Evolutionary conservation across 2,797 vertebrate genomes (phyloP).

Genomic region (Melanotaenia maccullochi): DNA sequence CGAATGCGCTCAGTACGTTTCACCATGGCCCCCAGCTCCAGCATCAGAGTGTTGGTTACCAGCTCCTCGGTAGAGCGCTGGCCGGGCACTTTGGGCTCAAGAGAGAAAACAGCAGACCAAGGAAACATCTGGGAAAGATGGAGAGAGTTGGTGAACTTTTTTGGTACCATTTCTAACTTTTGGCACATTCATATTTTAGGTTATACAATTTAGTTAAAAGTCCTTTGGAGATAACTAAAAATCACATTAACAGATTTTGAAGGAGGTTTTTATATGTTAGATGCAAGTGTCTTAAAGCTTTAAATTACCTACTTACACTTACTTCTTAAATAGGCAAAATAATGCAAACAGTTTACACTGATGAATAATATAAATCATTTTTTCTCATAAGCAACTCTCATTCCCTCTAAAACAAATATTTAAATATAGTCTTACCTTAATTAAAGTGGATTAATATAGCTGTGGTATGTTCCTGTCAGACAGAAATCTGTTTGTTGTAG

Average conservation of each 20-base stretch:
- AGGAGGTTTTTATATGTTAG: background rate
- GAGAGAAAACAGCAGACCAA: constrained; percentile 83
- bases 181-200: rapidly evolving
- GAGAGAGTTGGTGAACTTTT: background rate
- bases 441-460: constrained; percentile 31
- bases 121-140: constrained; percentile 81
- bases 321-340: background rate
- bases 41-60: constrained; percentile 86
- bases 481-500: constrained; percentile 39
- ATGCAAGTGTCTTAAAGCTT: background rate
- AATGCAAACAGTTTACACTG: background rate
- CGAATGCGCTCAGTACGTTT: constrained; percentile 84
- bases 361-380: background rate
- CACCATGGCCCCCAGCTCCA: constrained; percentile 85
- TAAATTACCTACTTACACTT: background rate
- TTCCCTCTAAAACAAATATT: background rate
- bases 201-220: constrained; percentile 1
- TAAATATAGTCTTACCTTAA: constrained; percentile 59
- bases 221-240: background rate
- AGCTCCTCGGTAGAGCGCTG: constrained; percentile 81
- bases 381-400: background rate
- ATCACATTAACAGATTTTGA: no score
- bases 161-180: background rate
- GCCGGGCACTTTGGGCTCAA: constrained; percentile 83
- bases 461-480: constrained; percentile 17